Base-by-base conservation (phyloP, 1,140 invertebrate species). In the Scaptodrosophila lebanonensis region DNA sequence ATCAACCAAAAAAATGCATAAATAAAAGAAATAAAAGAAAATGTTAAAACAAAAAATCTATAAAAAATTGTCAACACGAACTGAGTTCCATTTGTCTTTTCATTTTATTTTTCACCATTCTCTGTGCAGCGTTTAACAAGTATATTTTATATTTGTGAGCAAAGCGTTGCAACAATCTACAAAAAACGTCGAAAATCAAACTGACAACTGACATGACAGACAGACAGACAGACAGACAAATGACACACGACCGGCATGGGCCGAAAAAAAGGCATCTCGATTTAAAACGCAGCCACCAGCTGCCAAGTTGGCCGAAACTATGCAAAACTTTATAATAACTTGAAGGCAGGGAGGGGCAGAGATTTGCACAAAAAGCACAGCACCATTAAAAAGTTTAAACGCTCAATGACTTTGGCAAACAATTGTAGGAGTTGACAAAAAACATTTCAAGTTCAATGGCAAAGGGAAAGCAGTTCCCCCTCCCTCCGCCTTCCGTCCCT, bases 141-240 rank as follows among this genome's bases (percentile, higher is more conserved):
- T 60, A 59, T 64, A 44, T 51, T 32, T 32, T 25, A 18, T 38
- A 36, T 22, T 30, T 25, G 42, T 57, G 59, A 47, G 71, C 71
- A 66, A 53, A 59, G 70, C 56, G 50, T 60, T 60, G 72, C 63
- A 59, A 64, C 72, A 67, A 62, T 70, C 66, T 69, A 76, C 59
- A 45, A 66, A 62, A 53, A 32, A 50, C 18, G 75, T 73, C 69
- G 50, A 82, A 79, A 82, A 82, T 82, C 75, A 82, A 82, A 82
- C 58, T 82, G 75, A 82, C 75, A 82, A 75, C 75, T 70, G 76
- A 82, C 75, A 82, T 75, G 75, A 82, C 76, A 75, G 75, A n/a
- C n/a, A n/a, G n/a, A n/a, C n/a, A n/a, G n/a, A n/a, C n/a, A n/a
- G n/a, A n/a, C 76, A 75, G 76, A 82, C 76, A 82, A 82, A 82